Evolutionary conservation across 2,888 invertebrate species (phyloP).

Genomic region (Notocelia uddmanniana): DNA sequence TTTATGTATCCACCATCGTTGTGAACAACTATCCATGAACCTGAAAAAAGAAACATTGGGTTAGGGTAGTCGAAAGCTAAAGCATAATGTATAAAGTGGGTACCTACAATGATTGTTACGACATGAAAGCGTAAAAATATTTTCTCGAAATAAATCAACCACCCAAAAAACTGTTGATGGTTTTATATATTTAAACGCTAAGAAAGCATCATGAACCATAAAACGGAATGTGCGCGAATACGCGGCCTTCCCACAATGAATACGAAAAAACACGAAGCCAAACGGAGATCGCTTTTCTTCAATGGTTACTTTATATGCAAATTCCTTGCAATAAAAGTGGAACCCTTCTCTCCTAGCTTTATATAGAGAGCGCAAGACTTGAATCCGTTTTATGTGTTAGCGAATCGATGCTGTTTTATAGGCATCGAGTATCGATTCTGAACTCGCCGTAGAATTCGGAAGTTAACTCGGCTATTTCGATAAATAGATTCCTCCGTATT

Average conservation of each 20-base stretch:
- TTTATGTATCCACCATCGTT: slow-evolving; percentile 63
- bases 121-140: slow-evolving; percentile 57
- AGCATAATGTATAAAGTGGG: slow-evolving; percentile 62
- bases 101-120: slow-evolving; percentile 57
- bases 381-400: slow-evolving; percentile 85
- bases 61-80: slow-evolving; percentile 49
- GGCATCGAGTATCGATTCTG: slow-evolving; percentile 82
- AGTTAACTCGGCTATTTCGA: slow-evolving; percentile 75
- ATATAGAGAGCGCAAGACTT: slow-evolving; percentile 79
- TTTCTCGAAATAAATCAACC: slow-evolving; percentile 72
- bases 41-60: slow-evolving; percentile 64
- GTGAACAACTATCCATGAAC: slow-evolving; percentile 63
- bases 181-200: slow-evolving; percentile 80
- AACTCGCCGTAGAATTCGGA: slow-evolving; percentile 77
- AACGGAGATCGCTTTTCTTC: slow-evolving; percentile 84
- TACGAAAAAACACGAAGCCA: slow-evolving; percentile 77
- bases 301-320: slow-evolving; percentile 86
- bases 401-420: slow-evolving; percentile 83
- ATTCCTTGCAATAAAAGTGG: slow-evolving; percentile 82
- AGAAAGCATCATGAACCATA: slow-evolving; percentile 79
- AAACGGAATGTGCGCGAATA: slow-evolving; percentile 70
- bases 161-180: slow-evolving; percentile 76
- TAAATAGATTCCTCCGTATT: slow-evolving; percentile 75
- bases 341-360: slow-evolving; percentile 84
- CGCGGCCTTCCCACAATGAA: slow-evolving; percentile 82